Conservation (phyloP, 1,140 invertebrate species). For the Cataglyphis hispanica region DNA sequence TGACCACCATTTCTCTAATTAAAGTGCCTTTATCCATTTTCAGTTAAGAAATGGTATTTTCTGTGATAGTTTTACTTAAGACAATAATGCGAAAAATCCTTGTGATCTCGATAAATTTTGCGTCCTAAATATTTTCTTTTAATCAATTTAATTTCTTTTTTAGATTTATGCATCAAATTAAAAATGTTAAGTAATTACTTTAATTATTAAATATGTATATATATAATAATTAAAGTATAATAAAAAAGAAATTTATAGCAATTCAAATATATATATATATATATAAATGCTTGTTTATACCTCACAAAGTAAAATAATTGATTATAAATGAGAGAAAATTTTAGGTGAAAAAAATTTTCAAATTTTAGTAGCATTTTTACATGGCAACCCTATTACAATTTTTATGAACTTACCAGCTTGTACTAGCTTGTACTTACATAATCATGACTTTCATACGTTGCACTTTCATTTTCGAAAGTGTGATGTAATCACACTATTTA, state of each 20-base stretch:
- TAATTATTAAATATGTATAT: too few relatives aligned
- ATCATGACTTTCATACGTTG: slow-evolving; percentile 62
- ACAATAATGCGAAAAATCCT: too few relatives aligned
- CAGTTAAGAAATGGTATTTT: slow-evolving; percentile 29
- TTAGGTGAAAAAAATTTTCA: slow-evolving; percentile 2
- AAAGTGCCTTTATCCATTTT: slow-evolving; percentile 58
- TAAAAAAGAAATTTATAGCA: too few relatives aligned
- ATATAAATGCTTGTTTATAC: not conserved
- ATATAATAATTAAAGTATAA: too few relatives aligned
- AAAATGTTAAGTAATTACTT: not conserved
- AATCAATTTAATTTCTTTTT: too few relatives aligned
- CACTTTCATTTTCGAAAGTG: slow-evolving; percentile 62
- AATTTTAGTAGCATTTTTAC: not conserved
- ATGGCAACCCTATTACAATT: slow-evolving; percentile 53
- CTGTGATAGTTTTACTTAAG: not conserved
- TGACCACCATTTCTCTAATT: slow-evolving; percentile 62
- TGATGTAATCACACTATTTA: slow-evolving; percentile 58
- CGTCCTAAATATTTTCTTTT: too few relatives aligned
- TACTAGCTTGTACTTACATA: slow-evolving; percentile 44
- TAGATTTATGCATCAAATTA: too few relatives aligned
- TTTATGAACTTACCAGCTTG: slow-evolving; percentile 45
- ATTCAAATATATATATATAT: not conserved
- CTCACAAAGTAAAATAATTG: not conserved
- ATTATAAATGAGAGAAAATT: not conserved
- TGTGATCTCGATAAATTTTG: too few relatives aligned